A percentile compares a stretch with the other conserved stretches of the same genome.
These are phyloP conservation scores for Crotalus helleri DNA, from an alignment of 2,113 vertebrate species.

Conservation along the genomic window DNA sequence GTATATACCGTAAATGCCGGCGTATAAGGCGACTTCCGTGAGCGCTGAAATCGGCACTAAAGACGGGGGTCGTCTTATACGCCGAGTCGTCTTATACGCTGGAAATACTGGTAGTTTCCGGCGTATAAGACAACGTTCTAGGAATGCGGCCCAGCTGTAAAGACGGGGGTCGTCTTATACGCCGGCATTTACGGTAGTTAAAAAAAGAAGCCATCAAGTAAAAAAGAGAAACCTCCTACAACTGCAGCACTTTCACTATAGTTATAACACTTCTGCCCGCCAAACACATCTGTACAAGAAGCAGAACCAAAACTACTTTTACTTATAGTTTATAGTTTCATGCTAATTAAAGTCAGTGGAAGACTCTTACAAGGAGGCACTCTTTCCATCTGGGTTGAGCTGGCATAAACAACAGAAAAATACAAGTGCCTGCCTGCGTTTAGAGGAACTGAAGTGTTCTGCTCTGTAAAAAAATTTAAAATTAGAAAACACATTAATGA, in stretches of 20 bases:
- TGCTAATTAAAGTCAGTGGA: constrained; percentile 24
- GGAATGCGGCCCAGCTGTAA: too few relatives aligned
- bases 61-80: too few relatives aligned
- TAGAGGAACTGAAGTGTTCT: constrained; percentile 56
- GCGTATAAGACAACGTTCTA: too few relatives aligned
- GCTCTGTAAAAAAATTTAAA: constrained; percentile 46
- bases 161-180: too few relatives aligned
- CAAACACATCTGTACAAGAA: not conserved
- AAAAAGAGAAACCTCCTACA: not conserved
- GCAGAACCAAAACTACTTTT: constrained; percentile 17
- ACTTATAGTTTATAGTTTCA: constrained; percentile 42
- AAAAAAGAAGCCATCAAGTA: not conserved
- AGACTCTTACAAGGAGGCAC: constrained; percentile 42
- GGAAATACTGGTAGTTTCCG: too few relatives aligned
- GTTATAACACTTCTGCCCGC: not conserved
- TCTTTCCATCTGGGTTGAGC: constrained; percentile 58
- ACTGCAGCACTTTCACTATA: not conserved
- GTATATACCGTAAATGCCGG: not conserved
- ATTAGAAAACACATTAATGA: constrained; percentile 61
- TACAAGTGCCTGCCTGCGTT: constrained; percentile 49
- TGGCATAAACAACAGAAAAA: constrained; percentile 62
- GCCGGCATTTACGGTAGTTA: not conserved
- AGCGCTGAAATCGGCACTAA: too few relatives aligned
- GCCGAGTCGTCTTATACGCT: too few relatives aligned
- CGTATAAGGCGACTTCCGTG: too few relatives aligned